Evolutionary conservation across 2,113 vertebrate species (phyloP), one percentile per base, ranked within the genome.

Genomic region (Capreolus pygargus): DNA sequence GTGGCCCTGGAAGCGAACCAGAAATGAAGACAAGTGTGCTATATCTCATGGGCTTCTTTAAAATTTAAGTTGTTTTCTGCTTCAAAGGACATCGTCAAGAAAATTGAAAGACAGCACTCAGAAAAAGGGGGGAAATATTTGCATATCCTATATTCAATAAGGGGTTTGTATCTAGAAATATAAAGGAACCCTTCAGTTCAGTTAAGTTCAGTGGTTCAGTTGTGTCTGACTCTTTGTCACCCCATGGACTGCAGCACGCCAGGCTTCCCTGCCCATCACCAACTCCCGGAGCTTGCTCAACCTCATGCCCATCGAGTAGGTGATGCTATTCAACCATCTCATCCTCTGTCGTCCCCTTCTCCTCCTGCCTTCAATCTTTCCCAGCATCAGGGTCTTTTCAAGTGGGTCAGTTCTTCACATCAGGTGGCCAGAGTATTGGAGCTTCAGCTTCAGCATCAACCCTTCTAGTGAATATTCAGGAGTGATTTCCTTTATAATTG

Each of bases 51-150:
- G 25, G 54, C 54, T 76, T 74, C n/a, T 54, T 89, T 76, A 86
- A 58, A 89, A 47, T 64, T 30, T 83, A 91, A 94, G 58, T 95
- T 28, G 90, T 89, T 67, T 94, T 74, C 92, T 96, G 36, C 58
- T 86, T 96, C 39, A 88, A 57, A 67, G 30, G 30, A 88, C 5
- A 96, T 39, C 89, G 1, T 58, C n/a, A 84, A 88, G 82, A 76
- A 89, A 61, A 19, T 60, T 60, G 82, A 91, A 92, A 60, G 39
- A 96, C 7, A 83, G 58, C 23, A 5, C 39, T 57, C 5, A 88
- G 55, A 52, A 70, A 79, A 60, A 10, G 39, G 39, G 4, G 50
- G 86, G 25, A 61, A 86, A 58, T 78, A 87, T 81, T 94, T 89
- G 43, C 30, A 25, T 89, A 50, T 81, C 15, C 14, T 39, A n/a